Evolutionary conservation across 2,797 vertebrate genomes (phyloP).

Genomic region (Malurus leucopterus): DNA sequence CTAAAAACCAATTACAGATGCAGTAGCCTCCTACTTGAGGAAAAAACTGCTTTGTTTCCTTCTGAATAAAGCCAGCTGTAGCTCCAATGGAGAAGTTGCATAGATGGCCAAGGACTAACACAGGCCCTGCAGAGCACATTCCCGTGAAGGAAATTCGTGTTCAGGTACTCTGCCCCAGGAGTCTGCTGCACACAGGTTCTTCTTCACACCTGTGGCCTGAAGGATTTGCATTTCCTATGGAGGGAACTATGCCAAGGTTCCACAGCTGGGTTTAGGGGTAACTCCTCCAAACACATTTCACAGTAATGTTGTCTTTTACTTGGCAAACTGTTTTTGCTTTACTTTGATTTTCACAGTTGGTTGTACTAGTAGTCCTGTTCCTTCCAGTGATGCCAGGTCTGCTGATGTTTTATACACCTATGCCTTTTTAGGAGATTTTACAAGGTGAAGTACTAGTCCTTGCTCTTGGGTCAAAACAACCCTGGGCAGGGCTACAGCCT

Average conservation of each 20-base stretch:
- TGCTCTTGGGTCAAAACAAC: background rate
- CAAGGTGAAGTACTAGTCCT: background rate
- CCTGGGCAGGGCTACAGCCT: background rate
- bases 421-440: background rate
- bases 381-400: background rate
- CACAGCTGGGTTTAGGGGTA: background rate
- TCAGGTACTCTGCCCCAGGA: background rate
- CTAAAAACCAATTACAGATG: background rate
- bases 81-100: background rate
- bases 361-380: background rate
- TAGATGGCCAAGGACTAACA: background rate
- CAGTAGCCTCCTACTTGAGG: background rate
- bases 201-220: background rate
- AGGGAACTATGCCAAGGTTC: background rate
- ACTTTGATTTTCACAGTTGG: background rate
- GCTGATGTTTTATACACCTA: background rate
- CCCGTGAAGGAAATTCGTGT: background rate
- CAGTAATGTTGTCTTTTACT: background rate
- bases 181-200: fast-evolving
- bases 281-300: background rate
- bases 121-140: background rate
- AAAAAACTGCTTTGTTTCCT: background rate
- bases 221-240: background rate
- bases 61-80: background rate
- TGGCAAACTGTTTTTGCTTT: background rate